A percentile compares a stretch with the other conserved stretches of the same genome.
Conservation (phyloP, 2,888 invertebrate species). For the Campoplex capitator region DNA sequence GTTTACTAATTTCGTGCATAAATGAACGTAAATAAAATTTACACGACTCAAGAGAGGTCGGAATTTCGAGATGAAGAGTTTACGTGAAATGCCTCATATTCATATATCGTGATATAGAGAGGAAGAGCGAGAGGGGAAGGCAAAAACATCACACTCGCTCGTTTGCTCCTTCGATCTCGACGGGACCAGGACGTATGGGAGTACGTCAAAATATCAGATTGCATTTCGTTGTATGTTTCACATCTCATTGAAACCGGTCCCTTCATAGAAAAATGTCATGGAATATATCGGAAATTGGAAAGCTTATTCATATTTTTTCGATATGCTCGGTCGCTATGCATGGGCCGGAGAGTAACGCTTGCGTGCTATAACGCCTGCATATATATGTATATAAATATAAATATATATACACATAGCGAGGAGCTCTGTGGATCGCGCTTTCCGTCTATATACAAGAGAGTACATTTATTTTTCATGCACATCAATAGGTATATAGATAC, state of each 20-base stretch:
- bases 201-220: constrained; percentile 81
- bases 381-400: neutral
- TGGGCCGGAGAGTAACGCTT: constrained; percentile 49
- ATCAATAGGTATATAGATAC: neutral
- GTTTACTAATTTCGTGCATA: neutral
- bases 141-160: constrained; percentile 48
- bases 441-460: constrained; percentile 56
- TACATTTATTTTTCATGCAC: constrained; percentile 81
- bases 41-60: neutral
- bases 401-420: neutral
- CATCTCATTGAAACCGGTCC: constrained; percentile 81
- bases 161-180: constrained; percentile 56
- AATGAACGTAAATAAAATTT: neutral
- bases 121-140: constrained; percentile 9
- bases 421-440: constrained; percentile 66
- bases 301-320: constrained; percentile 83
- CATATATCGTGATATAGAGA: neutral
- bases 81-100: constrained; percentile 3
- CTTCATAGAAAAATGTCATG: constrained; percentile 83
- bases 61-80: neutral
- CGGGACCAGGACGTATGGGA: constrained; percentile 68
- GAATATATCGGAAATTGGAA: constrained; percentile 84
- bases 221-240: constrained; percentile 82
- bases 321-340: constrained; percentile 73
- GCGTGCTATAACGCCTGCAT: constrained; percentile 18